These are phyloP conservation scores for Lepus americanus DNA, from an alignment of 2,113 vertebrate genomes.

Conservation along the genomic window DNA sequence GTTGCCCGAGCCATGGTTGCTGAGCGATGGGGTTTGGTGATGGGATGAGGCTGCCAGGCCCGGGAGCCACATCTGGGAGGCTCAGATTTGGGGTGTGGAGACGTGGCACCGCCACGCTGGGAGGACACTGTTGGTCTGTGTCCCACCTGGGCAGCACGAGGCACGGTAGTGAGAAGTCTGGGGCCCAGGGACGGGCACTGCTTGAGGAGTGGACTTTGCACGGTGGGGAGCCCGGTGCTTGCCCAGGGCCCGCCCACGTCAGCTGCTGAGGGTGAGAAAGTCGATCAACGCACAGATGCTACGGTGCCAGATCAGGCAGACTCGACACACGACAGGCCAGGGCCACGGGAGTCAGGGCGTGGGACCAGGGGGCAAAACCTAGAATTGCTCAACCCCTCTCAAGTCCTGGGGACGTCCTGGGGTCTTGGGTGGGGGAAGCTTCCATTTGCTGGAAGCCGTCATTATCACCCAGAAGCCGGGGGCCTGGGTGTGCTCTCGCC, in stretches of 20 bases:
- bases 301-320: neutral
- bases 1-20: neutral
- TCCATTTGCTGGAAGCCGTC: too few species aligned
- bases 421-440: too few species aligned
- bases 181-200: too few species aligned
- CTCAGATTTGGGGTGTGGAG: too few species aligned
- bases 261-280: too few species aligned
- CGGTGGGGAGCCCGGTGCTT: too few species aligned
- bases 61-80: neutral
- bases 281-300: neutral
- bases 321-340: too few species aligned
- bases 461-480: accelerated
- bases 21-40: accelerated
- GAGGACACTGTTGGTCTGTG: neutral
- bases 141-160: too few species aligned
- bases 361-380: neutral
- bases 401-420: neutral
- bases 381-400: accelerated
- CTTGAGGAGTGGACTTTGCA: too few species aligned
- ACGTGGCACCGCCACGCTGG: neutral
- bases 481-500: too few species aligned
- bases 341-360: neutral
- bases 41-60: neutral
- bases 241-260: too few species aligned
- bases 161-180: too few species aligned